Evolutionary conservation across 1,140 invertebrate species (phyloP), one percentile per base, ranked within the genome.

Genomic region (Lucilia cuprina): DNA sequence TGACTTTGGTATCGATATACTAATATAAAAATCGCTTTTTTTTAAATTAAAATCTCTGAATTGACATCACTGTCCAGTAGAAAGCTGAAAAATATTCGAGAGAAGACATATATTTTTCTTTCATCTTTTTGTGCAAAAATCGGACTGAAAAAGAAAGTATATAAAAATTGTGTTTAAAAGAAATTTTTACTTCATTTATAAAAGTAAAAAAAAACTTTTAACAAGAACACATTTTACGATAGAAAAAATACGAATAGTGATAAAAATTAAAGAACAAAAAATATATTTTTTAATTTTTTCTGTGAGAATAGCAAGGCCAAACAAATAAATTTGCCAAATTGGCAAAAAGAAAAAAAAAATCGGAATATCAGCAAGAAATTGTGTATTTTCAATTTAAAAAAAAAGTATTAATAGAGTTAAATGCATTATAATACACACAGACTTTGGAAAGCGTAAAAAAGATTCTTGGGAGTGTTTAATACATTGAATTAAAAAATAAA

Each of bases 101-200:
- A 60, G 55, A 14, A 60, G 55, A 60, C 55, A 60, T 60, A 17
- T 14, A 60, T n/a, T 60, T 60, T 60, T 60, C 55, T 60, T 60
- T 21, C 65, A 9, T 19, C 65, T 70, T 21, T 70, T 70, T 70
- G 65, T 70, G 65, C 65, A 70, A 70, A 70, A 70, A 70, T 70
- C 65, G 65, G 65, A 70, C 19, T 70, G n/a, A 55, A 70, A 70
- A 70, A 70, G 65, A 70, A 70, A 70, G 65, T 70, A 9, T 70
- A 21, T 25, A 70, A 60, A 60, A 70, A 21, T 70, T 70, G n/a
- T 21, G 19, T 21, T 70, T 70, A 25, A 55, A 25, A 19, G 65
- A 70, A 25, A 25, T 70, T 19, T 70, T 25, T 70, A 70, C 65
- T 70, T 70, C n/a, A 7, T 60, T 60, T n/a, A n/a, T 17, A 60